Evolutionary conservation across 2,797 vertebrate genomes (phyloP).

Genomic region (Apogon talboti): DNA sequence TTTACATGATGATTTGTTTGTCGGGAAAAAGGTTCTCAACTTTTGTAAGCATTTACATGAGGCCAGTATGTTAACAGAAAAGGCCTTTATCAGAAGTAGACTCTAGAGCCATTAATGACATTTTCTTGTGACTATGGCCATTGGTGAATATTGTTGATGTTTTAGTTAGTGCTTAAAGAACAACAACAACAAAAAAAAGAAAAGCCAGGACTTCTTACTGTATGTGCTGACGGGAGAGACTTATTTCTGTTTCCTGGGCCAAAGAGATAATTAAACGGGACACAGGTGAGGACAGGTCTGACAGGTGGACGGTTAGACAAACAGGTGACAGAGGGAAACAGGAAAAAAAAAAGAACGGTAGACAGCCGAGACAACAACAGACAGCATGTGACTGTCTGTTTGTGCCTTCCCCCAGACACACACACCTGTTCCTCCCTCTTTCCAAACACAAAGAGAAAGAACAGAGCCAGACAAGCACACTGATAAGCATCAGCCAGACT

Average conservation of each 20-base stretch:
- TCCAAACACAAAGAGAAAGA: constrained; percentile 65
- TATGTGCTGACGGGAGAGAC: constrained; percentile 10
- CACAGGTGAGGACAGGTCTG: constrained; percentile 45
- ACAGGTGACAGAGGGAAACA: constrained; percentile 57
- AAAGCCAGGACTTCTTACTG: background rate
- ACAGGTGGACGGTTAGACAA: constrained; percentile 64
- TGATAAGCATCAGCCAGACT: constrained; percentile 74
- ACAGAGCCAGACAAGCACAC: constrained; percentile 63
- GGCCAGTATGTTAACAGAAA: background rate
- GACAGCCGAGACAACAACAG: constrained; percentile 53
- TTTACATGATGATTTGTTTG: constrained; percentile 12
- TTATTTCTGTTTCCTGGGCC: constrained; percentile 19
- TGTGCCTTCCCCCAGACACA: constrained; percentile 26
- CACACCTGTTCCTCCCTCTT: constrained; percentile 71
- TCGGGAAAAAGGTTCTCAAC: background rate
- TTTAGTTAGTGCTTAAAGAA: background rate
- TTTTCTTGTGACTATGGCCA: background rate
- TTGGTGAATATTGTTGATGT: constrained; percentile 1
- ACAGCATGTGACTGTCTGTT: constrained; percentile 58
- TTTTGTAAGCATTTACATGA: too few species aligned
- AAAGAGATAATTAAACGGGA: constrained; percentile 31
- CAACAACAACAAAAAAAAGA: background rate
- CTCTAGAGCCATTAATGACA: background rate
- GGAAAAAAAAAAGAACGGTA: constrained; percentile 22
- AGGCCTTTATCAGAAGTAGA: background rate